Evolutionary conservation across 2,113 vertebrate species (phyloP).

Genomic region (rabbit (Oryctolagus cuniculus)): DNA sequence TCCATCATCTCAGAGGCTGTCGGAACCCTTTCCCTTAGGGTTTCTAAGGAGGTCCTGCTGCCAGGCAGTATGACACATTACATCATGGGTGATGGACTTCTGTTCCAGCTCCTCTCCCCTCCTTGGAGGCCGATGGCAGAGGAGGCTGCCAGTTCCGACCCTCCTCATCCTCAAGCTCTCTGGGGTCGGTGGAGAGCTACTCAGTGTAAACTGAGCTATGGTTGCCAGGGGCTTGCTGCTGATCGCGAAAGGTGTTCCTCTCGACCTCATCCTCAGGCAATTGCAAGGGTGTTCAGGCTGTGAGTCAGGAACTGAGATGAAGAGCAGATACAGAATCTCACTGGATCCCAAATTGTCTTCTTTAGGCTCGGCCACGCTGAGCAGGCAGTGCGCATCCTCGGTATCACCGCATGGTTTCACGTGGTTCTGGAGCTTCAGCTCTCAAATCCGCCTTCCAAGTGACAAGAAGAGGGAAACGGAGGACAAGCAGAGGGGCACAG

Average conservation of each 20-base stretch:
- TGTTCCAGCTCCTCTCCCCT: not conserved
- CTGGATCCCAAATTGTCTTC: too few species aligned
- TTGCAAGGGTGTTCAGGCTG: not conserved
- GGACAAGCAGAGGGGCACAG: too few species aligned
- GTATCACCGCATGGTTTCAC: too few species aligned
- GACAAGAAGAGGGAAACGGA: too few species aligned
- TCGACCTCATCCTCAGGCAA: not conserved
- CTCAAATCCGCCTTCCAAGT: too few species aligned
- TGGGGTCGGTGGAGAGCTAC: not conserved
- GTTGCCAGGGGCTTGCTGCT: not conserved
- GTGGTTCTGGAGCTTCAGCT: too few species aligned
- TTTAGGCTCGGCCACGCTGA: too few species aligned
- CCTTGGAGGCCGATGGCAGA: rapidly evolving
- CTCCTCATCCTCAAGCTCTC: not conserved
- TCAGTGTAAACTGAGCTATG: not conserved
- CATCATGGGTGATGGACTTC: not conserved
- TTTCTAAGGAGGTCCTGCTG: not conserved
- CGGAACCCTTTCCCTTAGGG: not conserved
- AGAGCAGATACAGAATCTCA: not conserved
- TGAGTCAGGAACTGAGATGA: not conserved
- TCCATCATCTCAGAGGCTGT: not conserved
- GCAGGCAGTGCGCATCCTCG: too few species aligned
- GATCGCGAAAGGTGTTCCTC: not conserved
- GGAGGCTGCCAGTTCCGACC: not conserved
- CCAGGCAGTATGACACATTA: too few species aligned